A percentile compares a stretch with the other conserved stretches of the same genome.
These are phyloP conservation scores for Sus cebifrons DNA, from an alignment of 2,797 vertebrate genomes.

Conservation along the genomic window DNA sequence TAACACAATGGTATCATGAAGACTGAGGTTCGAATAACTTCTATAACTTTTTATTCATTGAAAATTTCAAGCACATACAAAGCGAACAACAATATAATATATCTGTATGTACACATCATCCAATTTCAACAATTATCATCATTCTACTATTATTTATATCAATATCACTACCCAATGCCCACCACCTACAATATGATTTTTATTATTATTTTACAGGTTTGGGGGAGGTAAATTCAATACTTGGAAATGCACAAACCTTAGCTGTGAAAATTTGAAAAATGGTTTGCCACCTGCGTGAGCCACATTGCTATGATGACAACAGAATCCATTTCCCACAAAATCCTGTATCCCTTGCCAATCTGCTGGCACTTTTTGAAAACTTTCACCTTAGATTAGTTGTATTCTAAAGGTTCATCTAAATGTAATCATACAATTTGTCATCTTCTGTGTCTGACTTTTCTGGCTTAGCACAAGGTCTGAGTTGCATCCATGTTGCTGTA, in stretches of 20 bases:
- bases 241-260: conserved; percentile 5
- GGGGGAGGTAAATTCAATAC: neutral
- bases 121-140: neutral
- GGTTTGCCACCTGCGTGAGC: neutral
- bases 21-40: neutral
- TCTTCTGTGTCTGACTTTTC: neutral
- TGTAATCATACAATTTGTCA: neutral
- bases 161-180: neutral
- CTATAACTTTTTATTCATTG: neutral
- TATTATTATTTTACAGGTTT: neutral
- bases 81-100: neutral
- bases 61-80: neutral
- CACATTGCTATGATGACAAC: neutral
- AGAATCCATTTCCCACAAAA: neutral
- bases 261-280: neutral
- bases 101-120: no score
- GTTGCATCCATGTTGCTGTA: neutral
- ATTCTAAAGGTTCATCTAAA: neutral
- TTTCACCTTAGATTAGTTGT: neutral
- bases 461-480: neutral
- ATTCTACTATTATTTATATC: neutral
- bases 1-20: conserved; percentile 30
- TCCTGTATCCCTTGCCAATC: neutral
- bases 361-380: neutral
- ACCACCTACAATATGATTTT: neutral